Conservation (phyloP, 2,113 vertebrate genomes). For the Lampris megalopsis region DNA sequence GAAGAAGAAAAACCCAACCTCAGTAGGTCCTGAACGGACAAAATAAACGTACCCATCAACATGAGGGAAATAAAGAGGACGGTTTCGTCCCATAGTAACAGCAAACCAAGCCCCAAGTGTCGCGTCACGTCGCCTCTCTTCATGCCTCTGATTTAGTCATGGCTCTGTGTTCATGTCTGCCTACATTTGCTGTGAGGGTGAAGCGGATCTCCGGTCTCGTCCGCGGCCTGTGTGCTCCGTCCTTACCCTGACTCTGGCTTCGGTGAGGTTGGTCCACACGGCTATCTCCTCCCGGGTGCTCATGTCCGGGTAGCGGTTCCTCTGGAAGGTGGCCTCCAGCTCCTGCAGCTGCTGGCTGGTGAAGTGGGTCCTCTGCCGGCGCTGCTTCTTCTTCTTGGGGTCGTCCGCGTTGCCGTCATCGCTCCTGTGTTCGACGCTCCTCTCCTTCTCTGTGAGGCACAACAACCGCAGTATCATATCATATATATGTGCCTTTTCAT, state of each 20-base stretch:
- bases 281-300: slow-evolving; percentile 98
- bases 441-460: slow-evolving; percentile 87
- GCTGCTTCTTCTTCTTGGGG: slow-evolving; percentile 96
- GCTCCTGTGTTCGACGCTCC: slow-evolving; percentile 83
- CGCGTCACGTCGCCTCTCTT: too few species aligned
- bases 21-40: too few species aligned
- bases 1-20: too few species aligned
- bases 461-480: not conserved
- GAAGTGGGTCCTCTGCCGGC: slow-evolving; percentile 96
- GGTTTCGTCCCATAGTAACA: too few species aligned
- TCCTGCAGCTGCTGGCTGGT: slow-evolving; percentile 98
- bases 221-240: not conserved
- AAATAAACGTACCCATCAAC: too few species aligned
- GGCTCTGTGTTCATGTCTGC: too few species aligned
- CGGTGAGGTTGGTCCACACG: slow-evolving; percentile 98
- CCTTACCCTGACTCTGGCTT: slow-evolving; percentile 96
- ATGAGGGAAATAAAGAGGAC: too few species aligned
- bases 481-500: not conserved
- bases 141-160: too few species aligned
- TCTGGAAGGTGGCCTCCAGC: slow-evolving; percentile 96
- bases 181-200: too few species aligned
- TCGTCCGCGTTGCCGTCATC: slow-evolving; percentile 91
- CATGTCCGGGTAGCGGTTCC: slow-evolving; percentile 99
- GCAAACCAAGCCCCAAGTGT: too few species aligned
- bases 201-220: not conserved